These are phyloP conservation scores for Amia ocellicauda DNA, from an alignment of 2,113 vertebrate genomes.

Conservation along the genomic window DNA sequence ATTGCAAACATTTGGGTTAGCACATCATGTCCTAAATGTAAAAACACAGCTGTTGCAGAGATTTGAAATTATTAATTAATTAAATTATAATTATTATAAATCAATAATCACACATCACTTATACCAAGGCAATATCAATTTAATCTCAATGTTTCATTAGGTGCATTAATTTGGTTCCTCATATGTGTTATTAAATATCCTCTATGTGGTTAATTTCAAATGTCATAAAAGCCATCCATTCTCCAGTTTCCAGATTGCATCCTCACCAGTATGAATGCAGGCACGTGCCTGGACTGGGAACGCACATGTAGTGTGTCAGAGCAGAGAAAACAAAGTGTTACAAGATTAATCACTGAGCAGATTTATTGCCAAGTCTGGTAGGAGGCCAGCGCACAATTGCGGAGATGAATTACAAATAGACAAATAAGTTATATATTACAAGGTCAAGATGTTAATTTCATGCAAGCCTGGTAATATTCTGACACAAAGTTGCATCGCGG, in stretches of 20 bases:
- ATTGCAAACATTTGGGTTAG: no score
- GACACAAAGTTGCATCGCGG: no score
- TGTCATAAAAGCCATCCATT: neutral
- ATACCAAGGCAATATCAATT: no score
- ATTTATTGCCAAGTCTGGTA: neutral
- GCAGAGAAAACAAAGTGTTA: conserved; percentile 1
- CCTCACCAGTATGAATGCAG: conserved; percentile 1
- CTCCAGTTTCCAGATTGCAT: neutral
- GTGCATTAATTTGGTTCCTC: no score
- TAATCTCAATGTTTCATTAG: no score
- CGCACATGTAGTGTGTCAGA: neutral
- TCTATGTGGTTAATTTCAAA: no score
- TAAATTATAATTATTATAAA: no score
- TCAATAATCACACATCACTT: no score
- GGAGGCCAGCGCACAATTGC: neutral
- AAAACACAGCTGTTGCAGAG: no score
- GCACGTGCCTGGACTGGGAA: neutral
- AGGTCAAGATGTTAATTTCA: neutral
- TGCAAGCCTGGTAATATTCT: neutral
- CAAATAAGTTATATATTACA: neutral
- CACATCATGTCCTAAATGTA: no score
- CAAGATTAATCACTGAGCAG: neutral
- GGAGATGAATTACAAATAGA: neutral
- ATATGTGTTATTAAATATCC: no score
- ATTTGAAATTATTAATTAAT: no score